Percentiles rank a stretch among this genome's conserved stretches.
These are phyloP conservation scores for Nylanderia fulva DNA, from an alignment of 1,140 invertebrate species.

Conservation along the genomic window DNA sequence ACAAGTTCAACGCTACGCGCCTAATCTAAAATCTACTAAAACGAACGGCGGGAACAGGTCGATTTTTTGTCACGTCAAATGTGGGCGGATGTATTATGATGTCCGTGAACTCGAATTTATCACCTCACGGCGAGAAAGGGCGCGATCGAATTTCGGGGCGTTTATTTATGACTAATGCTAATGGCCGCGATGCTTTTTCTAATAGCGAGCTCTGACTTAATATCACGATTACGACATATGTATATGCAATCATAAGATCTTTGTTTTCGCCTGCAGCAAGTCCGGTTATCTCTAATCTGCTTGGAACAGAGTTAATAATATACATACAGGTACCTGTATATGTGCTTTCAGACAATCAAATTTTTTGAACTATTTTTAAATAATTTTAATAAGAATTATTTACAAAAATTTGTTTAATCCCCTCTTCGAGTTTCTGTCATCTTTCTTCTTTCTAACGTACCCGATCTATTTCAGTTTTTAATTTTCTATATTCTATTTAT, in stretches of 20 bases:
- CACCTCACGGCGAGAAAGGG: slow-evolving; percentile 40
- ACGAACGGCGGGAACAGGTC: slow-evolving; percentile 54
- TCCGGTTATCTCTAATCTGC: slow-evolving; percentile 39
- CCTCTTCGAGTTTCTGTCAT: no score
- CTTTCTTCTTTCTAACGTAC: no score
- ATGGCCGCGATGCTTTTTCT: slow-evolving; percentile 36
- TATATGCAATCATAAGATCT: neutral
- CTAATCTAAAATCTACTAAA: slow-evolving; percentile 60
- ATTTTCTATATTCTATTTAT: no score
- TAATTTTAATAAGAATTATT: no score
- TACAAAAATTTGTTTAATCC: no score
- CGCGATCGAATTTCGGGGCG: slow-evolving; percentile 47
- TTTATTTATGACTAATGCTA: slow-evolving; percentile 46
- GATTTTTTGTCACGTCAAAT: slow-evolving; percentile 49
- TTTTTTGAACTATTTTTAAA: no score
- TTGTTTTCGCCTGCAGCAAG: slow-evolving; percentile 7
- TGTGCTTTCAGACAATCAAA: no score
- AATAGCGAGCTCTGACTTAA: slow-evolving; percentile 3
- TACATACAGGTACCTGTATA: no score
- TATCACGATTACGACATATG: neutral
- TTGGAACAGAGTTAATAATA: slow-evolving; percentile 15
- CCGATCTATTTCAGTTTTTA: no score
- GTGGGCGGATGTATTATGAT: slow-evolving; percentile 54
- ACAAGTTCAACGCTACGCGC: slow-evolving; percentile 57
- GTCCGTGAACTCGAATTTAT: slow-evolving; percentile 61